Percentiles rank a stretch among this genome's conserved stretches.
These are phyloP conservation scores for Sebastes jordani DNA, from an alignment of 2,797 vertebrate genomes.

Conservation along the genomic window DNA sequence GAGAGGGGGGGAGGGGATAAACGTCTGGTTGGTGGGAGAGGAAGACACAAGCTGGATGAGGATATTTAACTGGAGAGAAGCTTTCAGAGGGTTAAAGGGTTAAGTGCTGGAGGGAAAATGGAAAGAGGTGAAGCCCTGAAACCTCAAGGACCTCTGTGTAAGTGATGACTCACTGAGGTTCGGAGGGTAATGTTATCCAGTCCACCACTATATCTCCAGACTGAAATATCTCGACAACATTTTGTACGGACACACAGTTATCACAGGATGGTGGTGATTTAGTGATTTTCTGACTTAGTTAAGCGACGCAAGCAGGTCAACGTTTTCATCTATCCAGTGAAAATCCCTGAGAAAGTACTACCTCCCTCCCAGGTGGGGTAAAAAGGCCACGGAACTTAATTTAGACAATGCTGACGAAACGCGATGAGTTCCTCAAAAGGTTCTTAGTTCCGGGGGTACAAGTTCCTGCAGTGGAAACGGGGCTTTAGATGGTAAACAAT, in stretches of 20 bases:
- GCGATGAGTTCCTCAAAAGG: no score
- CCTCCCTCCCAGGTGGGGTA: no score
- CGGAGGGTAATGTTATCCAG: neutral
- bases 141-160: neutral
- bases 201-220: neutral
- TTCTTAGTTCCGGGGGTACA: no score
- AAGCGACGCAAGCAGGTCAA: no score
- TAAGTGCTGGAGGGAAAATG: neutral
- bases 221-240: neutral
- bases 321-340: no score
- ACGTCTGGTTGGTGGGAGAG: neutral
- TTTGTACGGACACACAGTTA: neutral
- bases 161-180: neutral
- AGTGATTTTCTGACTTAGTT: neutral
- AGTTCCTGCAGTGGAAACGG: no score
- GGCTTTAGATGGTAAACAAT: neutral
- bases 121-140: neutral
- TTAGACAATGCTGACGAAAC: fast-evolving
- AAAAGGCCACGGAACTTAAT: no score
- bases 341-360: no score
- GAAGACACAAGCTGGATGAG: neutral
- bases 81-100: neutral
- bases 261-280: neutral
- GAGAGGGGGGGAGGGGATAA: no score
- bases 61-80: neutral